Evolutionary conservation across 2,113 vertebrate species (phyloP).

Genomic region (Columba janthina): DNA sequence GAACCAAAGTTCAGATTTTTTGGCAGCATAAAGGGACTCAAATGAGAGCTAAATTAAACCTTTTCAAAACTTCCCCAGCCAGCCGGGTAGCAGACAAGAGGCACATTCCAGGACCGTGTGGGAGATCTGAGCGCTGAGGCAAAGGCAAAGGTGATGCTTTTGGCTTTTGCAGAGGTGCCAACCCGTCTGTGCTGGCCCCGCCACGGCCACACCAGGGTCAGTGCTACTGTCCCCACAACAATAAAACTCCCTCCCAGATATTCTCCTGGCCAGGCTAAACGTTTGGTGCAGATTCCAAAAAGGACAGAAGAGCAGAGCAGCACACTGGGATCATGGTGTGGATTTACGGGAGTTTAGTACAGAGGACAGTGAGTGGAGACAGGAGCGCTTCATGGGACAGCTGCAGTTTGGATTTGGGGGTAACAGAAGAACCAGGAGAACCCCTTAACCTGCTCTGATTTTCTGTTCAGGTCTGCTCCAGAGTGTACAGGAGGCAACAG

Average conservation of each 20-base stretch:
- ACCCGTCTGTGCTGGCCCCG: not conserved
- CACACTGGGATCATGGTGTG: not conserved
- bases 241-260: not conserved
- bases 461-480: not conserved
- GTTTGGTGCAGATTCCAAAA: not conserved
- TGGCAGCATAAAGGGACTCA: constrained; percentile 23
- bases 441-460: not conserved
- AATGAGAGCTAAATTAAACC: constrained; percentile 60
- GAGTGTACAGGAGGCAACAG: not conserved
- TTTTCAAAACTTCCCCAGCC: constrained; percentile 44
- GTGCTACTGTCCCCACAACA: not conserved
- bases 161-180: constrained; percentile 32
- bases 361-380: not conserved
- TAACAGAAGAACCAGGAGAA: not conserved
- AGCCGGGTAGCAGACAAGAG: constrained; percentile 57
- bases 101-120: constrained; percentile 51
- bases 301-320: not conserved
- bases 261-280: not conserved
- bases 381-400: not conserved
- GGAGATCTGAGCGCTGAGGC: constrained; percentile 35
- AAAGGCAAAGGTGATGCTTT: constrained; percentile 57
- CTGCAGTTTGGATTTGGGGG: not conserved
- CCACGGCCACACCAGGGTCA: not conserved
- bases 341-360: not conserved
- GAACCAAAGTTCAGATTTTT: constrained; percentile 56